Evolutionary conservation across 2,797 vertebrate genomes (phyloP), one percentile per base, ranked within the genome.

Genomic region (Eulemur mongoz): DNA sequence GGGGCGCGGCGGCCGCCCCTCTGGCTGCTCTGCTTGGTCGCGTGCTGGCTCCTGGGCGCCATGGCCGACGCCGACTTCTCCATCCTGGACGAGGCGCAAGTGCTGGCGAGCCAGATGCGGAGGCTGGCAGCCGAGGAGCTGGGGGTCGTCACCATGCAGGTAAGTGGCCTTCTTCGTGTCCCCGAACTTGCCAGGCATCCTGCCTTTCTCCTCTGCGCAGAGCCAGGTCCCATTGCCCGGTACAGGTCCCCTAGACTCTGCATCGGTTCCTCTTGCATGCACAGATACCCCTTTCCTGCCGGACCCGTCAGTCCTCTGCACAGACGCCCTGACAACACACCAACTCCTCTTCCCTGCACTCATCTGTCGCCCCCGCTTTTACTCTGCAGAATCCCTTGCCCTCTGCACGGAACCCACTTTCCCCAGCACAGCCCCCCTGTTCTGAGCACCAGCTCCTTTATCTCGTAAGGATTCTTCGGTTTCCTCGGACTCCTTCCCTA

Each of bases 91-190:
- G 99, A 99, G 93, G 99, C 99, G 75, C 99, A 99, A 98, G 99
- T 99, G 97, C 96, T 99, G 98, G 99, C 99, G 69, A 98, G 99
- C 43, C 99, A 99, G 97, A 99, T 99, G 99, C 99, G 99, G 83
- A 99, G 99, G 95, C 99, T 99, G 72, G 99, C 99, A 45, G 98
- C 99, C 0, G 99, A 99, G 98, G 99, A 99, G 98, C 99, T 99
- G 95, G 99, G 99, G 93, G 99, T 99, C 75, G 99, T 99, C 96
- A 99, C 99, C 15, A 99, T 99, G 99, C 99, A 99, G 99, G 99
- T 99, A 99, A 98, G 85, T 10, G 65, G 52, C 38, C 27, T 59
- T 30, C 32, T 13, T 12, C 2, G 57, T 72, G 78, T 23, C 65
- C 59, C 57, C 35, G 15, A 70, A 54, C 70, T 88, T 35, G 35